Conservation (phyloP, 2,797 vertebrate genomes). For the Peromyscus attwateri region DNA sequence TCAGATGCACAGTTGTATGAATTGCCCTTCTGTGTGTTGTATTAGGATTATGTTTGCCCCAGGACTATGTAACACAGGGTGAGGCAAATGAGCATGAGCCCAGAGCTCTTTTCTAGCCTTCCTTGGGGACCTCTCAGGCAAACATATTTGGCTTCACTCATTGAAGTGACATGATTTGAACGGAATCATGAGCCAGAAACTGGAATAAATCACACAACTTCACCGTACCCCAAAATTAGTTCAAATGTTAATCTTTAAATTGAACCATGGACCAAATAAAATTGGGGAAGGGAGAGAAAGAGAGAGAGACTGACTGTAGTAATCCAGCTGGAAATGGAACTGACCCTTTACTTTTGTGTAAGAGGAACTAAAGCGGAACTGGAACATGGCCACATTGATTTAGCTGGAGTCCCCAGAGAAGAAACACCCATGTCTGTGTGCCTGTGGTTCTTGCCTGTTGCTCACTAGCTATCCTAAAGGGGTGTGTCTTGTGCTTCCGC, state of each 20-base stretch:
- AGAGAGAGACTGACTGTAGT: background rate
- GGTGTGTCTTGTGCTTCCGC: background rate
- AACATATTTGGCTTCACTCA: conserved; percentile 13
- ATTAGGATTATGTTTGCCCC: conserved; percentile 16
- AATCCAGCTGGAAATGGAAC: conserved; percentile 54
- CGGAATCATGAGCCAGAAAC: conserved; percentile 58
- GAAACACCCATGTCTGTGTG: background rate
- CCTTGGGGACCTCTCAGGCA: conserved; percentile 2
- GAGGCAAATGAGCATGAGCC: conserved; percentile 12
- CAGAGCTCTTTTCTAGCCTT: conserved; percentile 53
- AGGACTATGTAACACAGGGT: background rate
- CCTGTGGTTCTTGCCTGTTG: conserved; percentile 28
- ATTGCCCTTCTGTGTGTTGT: conserved; percentile 1
- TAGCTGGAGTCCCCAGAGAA: conserved; percentile 37
- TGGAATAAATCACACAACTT: conserved; percentile 35
- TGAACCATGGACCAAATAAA: conserved; percentile 63
- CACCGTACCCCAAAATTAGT: conserved; percentile 43
- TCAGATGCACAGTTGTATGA: conserved; percentile 7
- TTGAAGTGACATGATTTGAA: conserved; percentile 57
- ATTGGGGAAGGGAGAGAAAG: background rate
- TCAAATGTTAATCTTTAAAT: conserved; percentile 57
- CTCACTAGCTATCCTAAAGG: background rate
- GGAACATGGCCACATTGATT: background rate
- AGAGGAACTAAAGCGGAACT: conserved; percentile 46
- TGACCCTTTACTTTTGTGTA: conserved; percentile 45